Conservation (phyloP, 2,888 invertebrate genomes). For the Itoplectis maculator region DNA sequence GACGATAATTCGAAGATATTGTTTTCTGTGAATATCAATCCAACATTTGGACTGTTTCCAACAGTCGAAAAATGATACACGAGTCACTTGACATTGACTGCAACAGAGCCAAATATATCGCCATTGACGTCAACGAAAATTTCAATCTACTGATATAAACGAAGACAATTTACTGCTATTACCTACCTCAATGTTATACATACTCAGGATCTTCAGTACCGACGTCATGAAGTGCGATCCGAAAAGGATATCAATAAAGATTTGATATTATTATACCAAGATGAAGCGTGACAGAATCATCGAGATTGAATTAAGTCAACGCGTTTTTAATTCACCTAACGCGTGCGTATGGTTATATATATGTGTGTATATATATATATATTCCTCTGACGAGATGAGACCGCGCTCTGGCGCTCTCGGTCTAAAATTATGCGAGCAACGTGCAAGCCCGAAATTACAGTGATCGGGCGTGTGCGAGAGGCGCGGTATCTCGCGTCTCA, state of each 20-base stretch:
- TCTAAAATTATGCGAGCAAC: constrained; percentile 68
- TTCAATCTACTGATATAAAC: no score
- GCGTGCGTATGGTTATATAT: no score
- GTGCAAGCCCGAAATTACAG: constrained; percentile 80
- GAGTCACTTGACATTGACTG: no score
- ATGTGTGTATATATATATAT: constrained; percentile 18
- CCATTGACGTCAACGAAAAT: no score
- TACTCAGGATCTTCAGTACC: neutral
- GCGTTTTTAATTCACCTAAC: constrained; percentile 53
- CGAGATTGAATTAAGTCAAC: constrained; percentile 55
- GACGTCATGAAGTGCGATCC: neutral
- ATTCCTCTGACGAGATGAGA: constrained; percentile 47
- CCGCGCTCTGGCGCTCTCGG: constrained; percentile 18
- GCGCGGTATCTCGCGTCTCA: constrained; percentile 67
- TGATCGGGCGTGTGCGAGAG: constrained; percentile 76
- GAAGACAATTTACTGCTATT: neutral
- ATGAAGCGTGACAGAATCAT: constrained; percentile 50
- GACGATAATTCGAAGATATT: no score
- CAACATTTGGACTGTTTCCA: no score
- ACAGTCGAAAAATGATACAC: no score
- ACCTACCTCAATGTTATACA: neutral
- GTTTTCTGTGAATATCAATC: no score
- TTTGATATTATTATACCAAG: constrained; percentile 35
- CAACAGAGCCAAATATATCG: no score
- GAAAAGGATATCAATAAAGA: constrained; percentile 44